Evolutionary conservation across 2,888 invertebrate genomes (phyloP).

Genomic region (Bibio marci): DNA sequence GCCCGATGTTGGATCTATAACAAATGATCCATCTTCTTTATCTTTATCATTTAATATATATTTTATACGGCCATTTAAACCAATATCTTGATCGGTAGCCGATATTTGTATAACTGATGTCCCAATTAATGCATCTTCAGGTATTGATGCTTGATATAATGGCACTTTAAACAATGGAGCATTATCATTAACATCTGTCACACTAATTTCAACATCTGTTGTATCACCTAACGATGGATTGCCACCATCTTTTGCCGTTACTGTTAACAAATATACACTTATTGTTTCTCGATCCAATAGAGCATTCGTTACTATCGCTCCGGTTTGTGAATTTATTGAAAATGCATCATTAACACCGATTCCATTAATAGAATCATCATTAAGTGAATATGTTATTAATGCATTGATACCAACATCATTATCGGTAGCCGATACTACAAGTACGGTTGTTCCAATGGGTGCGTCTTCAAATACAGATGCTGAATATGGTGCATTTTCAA

Average conservation of each 20-base stretch:
- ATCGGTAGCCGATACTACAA: slow-evolving; percentile 83
- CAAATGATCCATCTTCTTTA: slow-evolving; percentile 75
- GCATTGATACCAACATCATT: slow-evolving; percentile 93
- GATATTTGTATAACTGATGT: slow-evolving; percentile 62
- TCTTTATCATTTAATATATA: slow-evolving; percentile 59
- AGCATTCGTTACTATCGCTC: slow-evolving; percentile 78
- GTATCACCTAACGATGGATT: slow-evolving; percentile 76
- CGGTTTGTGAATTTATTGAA: slow-evolving; percentile 79
- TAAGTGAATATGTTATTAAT: slow-evolving; percentile 62
- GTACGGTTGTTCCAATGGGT: slow-evolving; percentile 75
- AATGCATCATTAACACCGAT: slow-evolving; percentile 51
- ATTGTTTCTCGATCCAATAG: slow-evolving; percentile 70
- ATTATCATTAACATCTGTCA: slow-evolving; percentile 94
- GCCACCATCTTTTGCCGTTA: slow-evolving; percentile 87
- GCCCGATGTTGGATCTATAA: slow-evolving; percentile 82
- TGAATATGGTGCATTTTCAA: slow-evolving; percentile 84
- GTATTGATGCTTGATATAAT: slow-evolving; percentile 63
- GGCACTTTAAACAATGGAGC: slow-evolving; percentile 72
- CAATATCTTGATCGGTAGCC: slow-evolving; percentile 71
- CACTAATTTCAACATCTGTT: slow-evolving; percentile 87
- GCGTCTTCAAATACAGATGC: slow-evolving; percentile 87
- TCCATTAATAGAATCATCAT: slow-evolving; percentile 42
- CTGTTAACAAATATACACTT: slow-evolving; percentile 70
- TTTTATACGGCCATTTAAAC: slow-evolving; percentile 71
- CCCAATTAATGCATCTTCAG: slow-evolving; percentile 73